Percentiles rank a stretch among this genome's conserved stretches.
phyloP scores from a whole-genome alignment of 2,797 vertebrate genomes.

The Gastrophryne carolinensis region DNA sequence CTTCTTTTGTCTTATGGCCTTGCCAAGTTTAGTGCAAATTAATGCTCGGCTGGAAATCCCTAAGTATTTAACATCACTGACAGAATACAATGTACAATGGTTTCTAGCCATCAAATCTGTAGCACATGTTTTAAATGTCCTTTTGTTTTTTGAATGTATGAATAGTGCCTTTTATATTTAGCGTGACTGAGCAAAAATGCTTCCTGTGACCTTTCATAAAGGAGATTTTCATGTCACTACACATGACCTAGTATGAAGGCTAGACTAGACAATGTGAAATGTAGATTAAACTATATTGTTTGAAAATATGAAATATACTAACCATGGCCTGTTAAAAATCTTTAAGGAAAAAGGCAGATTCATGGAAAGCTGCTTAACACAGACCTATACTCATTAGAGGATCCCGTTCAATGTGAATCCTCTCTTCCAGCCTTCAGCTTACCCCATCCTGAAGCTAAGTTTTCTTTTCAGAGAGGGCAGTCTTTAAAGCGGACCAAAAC shows the following conservation, averaged over 20 bases:
- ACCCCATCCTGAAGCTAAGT: too few relatives aligned
- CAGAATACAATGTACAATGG: conserved; percentile 7
- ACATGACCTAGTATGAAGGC: conserved; percentile 14
- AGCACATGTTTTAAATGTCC: conserved; percentile 19
- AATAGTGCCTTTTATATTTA: conserved; percentile 46
- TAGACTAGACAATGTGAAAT: conserved; percentile 25
- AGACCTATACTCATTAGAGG: too few relatives aligned
- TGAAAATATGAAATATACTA: too few relatives aligned
- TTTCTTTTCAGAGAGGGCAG: too few relatives aligned
- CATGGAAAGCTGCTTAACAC: too few relatives aligned
- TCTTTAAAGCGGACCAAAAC: too few relatives aligned
- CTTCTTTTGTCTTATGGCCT: not conserved
- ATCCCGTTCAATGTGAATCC: too few relatives aligned
- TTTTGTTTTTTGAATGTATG: conserved; percentile 36
- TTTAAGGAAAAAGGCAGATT: too few relatives aligned
- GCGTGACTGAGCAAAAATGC: conserved; percentile 37
- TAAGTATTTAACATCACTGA: not conserved
- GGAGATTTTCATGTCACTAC: conserved; percentile 7
- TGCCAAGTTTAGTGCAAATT: not conserved
- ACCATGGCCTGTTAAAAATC: too few relatives aligned
- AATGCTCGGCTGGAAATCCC: not conserved
- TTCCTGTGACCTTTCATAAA: conserved; percentile 44
- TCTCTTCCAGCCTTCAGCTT: too few relatives aligned
- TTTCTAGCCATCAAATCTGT: conserved; percentile 20
- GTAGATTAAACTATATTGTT: too few relatives aligned